These are phyloP conservation scores for Zaprionus obscuricornis DNA, from an alignment of 2,888 invertebrate genomes.

Conservation along the genomic window DNA sequence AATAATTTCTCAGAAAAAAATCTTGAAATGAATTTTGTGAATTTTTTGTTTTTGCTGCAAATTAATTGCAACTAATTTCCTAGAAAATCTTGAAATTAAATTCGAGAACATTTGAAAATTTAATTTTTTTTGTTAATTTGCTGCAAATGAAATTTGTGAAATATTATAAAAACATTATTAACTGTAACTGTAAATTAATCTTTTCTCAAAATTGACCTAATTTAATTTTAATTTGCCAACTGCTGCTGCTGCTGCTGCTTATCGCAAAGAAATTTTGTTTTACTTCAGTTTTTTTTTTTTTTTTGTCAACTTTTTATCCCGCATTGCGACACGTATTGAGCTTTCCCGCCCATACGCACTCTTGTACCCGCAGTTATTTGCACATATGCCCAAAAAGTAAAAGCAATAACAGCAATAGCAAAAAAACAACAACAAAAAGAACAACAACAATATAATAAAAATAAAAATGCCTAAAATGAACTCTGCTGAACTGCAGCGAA, in stretches of 20 bases:
- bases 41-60: too few species aligned
- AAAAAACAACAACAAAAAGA: constrained; percentile 14
- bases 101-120: too few species aligned
- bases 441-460: constrained; percentile 7
- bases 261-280: too few species aligned
- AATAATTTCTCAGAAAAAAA: too few species aligned
- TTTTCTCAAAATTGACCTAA: constrained; percentile 26
- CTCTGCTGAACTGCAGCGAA: constrained; percentile 62
- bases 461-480: constrained; percentile 41
- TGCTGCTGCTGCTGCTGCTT: background rate
- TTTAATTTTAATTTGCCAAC: constrained; percentile 11
- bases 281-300: too few species aligned
- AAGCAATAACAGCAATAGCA: constrained; percentile 14
- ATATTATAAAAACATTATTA: too few species aligned
- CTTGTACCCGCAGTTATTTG: constrained; percentile 19
- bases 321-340: constrained; percentile 56
- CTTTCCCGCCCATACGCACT: background rate
- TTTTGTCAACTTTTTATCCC: constrained; percentile 15
- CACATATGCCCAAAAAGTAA: constrained; percentile 42
- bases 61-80: too few species aligned
- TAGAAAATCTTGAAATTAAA: too few species aligned
- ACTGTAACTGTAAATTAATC: background rate
- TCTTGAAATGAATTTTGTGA: too few species aligned
- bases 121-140: too few species aligned
- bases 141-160: too few species aligned